Conservation (phyloP, 2,113 vertebrate genomes). For the Chelonoidis abingdonii region DNA sequence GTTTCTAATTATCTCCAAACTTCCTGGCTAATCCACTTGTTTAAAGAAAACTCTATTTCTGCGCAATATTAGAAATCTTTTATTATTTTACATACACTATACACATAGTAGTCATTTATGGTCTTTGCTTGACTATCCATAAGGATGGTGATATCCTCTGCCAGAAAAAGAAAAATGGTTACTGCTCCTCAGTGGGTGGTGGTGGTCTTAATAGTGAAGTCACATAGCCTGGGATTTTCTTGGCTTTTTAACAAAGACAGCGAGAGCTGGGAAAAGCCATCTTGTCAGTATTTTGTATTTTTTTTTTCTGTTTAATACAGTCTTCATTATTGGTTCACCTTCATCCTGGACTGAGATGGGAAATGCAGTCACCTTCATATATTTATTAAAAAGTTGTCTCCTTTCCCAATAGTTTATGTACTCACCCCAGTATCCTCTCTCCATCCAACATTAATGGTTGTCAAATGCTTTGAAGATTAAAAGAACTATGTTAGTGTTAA, state of each 20-base stretch:
- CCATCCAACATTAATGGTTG: background rate
- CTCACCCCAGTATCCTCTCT: background rate
- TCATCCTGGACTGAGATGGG: background rate
- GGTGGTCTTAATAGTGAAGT: background rate
- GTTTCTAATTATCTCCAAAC: constrained; percentile 45
- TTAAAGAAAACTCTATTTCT: constrained; percentile 26
- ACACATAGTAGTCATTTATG: background rate
- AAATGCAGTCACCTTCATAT: background rate
- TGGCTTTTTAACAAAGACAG: background rate
- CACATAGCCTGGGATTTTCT: background rate
- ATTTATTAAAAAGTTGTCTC: background rate
- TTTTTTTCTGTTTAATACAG: background rate
- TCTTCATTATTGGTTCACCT: background rate
- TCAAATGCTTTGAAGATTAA: accelerated
- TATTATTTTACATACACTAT: background rate
- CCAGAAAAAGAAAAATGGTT: background rate
- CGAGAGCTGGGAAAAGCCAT: background rate
- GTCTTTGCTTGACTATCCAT: background rate
- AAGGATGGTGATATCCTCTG: background rate
- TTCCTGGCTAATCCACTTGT: constrained; percentile 25
- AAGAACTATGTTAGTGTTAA: background rate
- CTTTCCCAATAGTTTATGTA: background rate
- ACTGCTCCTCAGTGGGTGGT: background rate
- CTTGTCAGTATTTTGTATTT: background rate
- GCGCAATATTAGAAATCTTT: background rate